Evolutionary conservation across 2,797 vertebrate genomes (phyloP).

Genomic region (Oophaga sylvatica): DNA sequence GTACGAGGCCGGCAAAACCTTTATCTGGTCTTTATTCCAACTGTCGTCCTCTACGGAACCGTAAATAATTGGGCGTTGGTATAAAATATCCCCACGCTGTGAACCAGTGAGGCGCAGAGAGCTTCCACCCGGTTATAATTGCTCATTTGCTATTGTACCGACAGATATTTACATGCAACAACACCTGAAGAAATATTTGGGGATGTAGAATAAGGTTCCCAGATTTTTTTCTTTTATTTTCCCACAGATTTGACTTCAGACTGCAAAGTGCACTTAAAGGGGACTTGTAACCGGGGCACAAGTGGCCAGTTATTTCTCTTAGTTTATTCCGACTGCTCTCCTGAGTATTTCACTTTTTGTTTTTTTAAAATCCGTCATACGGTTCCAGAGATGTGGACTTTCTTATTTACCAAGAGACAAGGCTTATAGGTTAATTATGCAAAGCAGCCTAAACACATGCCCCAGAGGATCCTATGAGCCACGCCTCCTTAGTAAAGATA

Average conservation of each 20-base stretch:
- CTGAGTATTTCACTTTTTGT: too few species aligned
- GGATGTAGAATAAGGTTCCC: background rate
- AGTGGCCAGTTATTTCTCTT: too few species aligned
- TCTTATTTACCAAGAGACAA: too few species aligned
- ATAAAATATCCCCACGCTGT: slow-evolving; percentile 2
- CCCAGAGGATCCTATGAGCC: too few species aligned
- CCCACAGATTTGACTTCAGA: background rate
- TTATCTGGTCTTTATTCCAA: slow-evolving; percentile 56
- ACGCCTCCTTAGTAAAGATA: too few species aligned
- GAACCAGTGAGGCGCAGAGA: background rate
- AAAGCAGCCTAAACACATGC: too few species aligned
- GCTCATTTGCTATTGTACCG: background rate
- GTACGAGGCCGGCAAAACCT: slow-evolving; percentile 63
- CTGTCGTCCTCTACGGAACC: slow-evolving; percentile 59
- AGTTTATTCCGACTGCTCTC: too few species aligned
- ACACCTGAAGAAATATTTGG: background rate
- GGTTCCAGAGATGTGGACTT: too few species aligned
- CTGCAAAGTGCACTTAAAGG: background rate
- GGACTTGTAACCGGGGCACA: background rate
- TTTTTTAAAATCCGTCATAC: too few species aligned
- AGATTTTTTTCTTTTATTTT: background rate
- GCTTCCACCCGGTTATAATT: background rate
- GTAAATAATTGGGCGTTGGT: slow-evolving; percentile 34
- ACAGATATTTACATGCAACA: background rate
- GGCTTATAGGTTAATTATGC: too few species aligned